Evolutionary conservation across 2,888 invertebrate genomes (phyloP).

Genomic region (Rhagophthalmus giganteus): DNA sequence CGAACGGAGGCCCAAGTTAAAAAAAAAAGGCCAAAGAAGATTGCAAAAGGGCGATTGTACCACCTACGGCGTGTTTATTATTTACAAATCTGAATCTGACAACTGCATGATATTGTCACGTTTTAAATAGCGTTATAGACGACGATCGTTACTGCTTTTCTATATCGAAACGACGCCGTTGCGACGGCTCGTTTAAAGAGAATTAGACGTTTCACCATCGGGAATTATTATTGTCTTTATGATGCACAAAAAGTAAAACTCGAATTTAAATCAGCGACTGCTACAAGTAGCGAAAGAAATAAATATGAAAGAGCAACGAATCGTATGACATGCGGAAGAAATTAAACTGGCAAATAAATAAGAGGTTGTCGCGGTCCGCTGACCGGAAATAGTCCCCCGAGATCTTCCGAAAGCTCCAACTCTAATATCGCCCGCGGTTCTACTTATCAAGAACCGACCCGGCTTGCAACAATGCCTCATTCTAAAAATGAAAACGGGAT

Average conservation of each 20-base stretch:
- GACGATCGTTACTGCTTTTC: conserved; percentile 10
- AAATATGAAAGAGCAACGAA: conserved; percentile 32
- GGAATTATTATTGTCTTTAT: too few relatives aligned
- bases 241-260: too few relatives aligned
- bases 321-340: conserved; percentile 45
- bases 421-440: conserved; percentile 22
- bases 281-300: conserved; percentile 17
- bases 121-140: conserved; percentile 38
- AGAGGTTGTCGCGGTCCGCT: conserved; percentile 44
- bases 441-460: conserved; percentile 20
- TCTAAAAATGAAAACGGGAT: conserved; percentile 8
- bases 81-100: conserved; percentile 47
- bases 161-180: conserved; percentile 9
- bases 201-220: too few relatives aligned
- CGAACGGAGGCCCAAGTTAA: background rate
- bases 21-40: conserved; percentile 19
- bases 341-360: conserved; percentile 50
- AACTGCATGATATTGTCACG: conserved; percentile 47
- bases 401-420: conserved; percentile 30
- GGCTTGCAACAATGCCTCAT: conserved; percentile 15
- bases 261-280: conserved; percentile 15
- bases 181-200: background rate
- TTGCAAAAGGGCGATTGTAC: conserved; percentile 34
- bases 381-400: conserved; percentile 43
- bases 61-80: conserved; percentile 43